Percentiles rank a stretch among this genome's conserved stretches.
Evolutionary conservation across 2,113 vertebrate genomes (phyloP).

Genomic region (Microcebus tavaratra): DNA sequence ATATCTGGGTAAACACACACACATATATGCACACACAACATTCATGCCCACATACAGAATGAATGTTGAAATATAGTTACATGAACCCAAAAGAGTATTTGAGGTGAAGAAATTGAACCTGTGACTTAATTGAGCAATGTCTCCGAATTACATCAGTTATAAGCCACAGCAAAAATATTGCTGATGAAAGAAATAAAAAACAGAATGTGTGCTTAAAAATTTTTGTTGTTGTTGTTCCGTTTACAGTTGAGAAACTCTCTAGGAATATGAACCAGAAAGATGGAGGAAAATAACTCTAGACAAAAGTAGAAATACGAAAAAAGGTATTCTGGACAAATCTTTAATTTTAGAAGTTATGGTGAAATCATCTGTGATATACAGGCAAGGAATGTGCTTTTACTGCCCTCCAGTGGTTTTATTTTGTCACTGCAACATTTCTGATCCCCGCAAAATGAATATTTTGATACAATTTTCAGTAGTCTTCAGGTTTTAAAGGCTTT

Average conservation of each 20-base stretch:
- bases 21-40: background rate
- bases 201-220: background rate
- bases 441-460: background rate
- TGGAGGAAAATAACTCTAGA: background rate
- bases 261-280: background rate
- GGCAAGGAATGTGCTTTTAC: background rate
- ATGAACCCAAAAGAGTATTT: background rate
- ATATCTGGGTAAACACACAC: background rate
- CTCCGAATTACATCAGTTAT: background rate
- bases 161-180: background rate
- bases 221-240: background rate
- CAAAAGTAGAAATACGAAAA: background rate
- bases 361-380: background rate
- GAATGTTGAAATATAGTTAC: background rate
- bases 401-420: conserved; percentile 53
- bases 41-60: background rate
- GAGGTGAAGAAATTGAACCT: background rate
- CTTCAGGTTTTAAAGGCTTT: background rate
- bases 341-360: background rate
- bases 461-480: background rate
- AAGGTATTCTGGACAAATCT: background rate
- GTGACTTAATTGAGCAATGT: background rate
- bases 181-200: background rate
- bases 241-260: background rate
- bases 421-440: conserved; percentile 6